Conservation (phyloP, 30 jellyfish, hydroid and myxozoan species). For the Aurelia sp. region DNA sequence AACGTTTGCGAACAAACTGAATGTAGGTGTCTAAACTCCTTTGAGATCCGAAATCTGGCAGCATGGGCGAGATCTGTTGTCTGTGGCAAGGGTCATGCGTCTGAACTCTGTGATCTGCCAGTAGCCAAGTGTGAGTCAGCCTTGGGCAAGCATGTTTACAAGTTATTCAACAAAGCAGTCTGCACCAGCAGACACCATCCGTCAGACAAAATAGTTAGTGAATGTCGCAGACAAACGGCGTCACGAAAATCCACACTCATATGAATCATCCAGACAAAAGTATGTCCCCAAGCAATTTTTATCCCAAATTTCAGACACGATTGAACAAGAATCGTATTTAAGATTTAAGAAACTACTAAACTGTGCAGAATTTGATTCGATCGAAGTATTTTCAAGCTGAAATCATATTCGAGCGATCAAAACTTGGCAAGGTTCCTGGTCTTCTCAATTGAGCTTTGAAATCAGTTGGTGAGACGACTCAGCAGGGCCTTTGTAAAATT, state of each 20-base stretch:
- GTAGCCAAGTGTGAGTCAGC: constrained; percentile 39
- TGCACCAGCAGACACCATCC: constrained; percentile 73
- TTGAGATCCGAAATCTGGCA: too few species aligned
- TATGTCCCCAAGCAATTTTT: too few species aligned
- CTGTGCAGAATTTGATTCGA: background rate
- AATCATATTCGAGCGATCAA: background rate
- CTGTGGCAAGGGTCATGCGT: too few species aligned
- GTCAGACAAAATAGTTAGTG: constrained; percentile 77
- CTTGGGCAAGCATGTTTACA: constrained; percentile 72
- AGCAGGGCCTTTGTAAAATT: constrained; percentile 57
- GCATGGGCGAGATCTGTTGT: too few species aligned
- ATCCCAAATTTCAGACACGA: too few species aligned
- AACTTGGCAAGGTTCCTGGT: constrained; percentile 49
- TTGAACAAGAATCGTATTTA: too few species aligned
- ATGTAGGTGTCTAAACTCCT: too few species aligned
- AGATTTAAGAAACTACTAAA: too few species aligned
- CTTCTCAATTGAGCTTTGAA: constrained; percentile 47
- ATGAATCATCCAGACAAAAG: constrained; percentile 29
- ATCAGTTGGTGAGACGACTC: constrained; percentile 51
- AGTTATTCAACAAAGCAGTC: constrained; percentile 62
- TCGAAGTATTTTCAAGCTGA: background rate
- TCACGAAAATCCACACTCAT: constrained; percentile 73
- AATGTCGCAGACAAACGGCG: constrained; percentile 77
- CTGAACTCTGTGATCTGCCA: too few species aligned
- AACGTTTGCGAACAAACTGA: too few species aligned